Evolutionary conservation across 2,113 vertebrate genomes (phyloP), one percentile per base, ranked within the genome.

Genomic region (Odocoileus hemionus): DNA sequence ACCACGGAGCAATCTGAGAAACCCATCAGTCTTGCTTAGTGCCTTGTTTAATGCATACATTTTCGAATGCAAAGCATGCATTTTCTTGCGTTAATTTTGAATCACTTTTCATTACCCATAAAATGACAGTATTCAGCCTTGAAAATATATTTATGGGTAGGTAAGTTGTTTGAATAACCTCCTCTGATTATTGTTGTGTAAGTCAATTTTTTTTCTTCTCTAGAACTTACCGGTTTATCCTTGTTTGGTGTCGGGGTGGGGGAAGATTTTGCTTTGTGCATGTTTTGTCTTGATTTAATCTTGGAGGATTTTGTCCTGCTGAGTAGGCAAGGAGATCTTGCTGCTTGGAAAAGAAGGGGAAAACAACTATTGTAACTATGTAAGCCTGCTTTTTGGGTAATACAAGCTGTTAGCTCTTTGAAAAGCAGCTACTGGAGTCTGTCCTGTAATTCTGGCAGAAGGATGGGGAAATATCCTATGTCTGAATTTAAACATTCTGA

Each of bases 291-390:
- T 74, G 67, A n/a, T 89, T 96, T 89, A 39, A 28, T 82, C 89
- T 94, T 95, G 28, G 43, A 89, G 70, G 55, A 50, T 92, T 95
- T 76, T 95, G 82, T 93, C 50, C 60, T 86, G 36, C 90, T 89
- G 39, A 60, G 45, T 60, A 61, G 74, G 60, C 78, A 55, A 50
- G 90, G 89, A 92, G 83, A 21, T 95, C 54, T 67, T 58, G 16
- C 57, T 47, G 25, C 43, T 76, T 39, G 33, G 28, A 21, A 50
- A 55, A 92, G 94, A 36, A 67, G 43, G 47, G 43, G n/a, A 30
- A 55, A 54, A 60, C 86, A 92, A 79, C 91, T 89, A 67, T 58
- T 61, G 21, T 70, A 36, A 50, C 83, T 30, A 43, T 1, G 54
- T 50, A 50, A 13, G 64, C 61, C 89, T 91, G 39, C 36, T 79